Evolutionary conservation across 2,888 invertebrate genomes (phyloP).

Genomic region (Heliconius cydno): DNA sequence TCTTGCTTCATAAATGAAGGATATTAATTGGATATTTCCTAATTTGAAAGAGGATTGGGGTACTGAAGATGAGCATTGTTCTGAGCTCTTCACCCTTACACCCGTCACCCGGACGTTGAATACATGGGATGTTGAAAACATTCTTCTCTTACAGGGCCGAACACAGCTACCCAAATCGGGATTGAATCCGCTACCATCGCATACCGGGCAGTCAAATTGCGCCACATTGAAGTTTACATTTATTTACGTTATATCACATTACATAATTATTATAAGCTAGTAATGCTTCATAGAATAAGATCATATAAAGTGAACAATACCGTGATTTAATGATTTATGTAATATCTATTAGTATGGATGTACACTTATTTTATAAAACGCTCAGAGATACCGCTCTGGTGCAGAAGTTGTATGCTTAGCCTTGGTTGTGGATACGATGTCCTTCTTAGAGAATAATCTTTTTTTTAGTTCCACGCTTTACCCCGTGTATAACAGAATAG

Average conservation of each 20-base stretch:
- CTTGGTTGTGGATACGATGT: too few species aligned
- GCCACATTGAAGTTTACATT: neutral
- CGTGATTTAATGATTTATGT: neutral
- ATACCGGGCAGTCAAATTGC: neutral
- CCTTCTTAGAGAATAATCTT: too few species aligned
- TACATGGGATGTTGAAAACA: too few species aligned
- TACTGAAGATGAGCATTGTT: too few species aligned
- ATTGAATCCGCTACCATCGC: neutral
- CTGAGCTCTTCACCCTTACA: too few species aligned
- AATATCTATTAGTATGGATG: neutral
- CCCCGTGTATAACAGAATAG: too few species aligned
- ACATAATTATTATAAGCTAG: neutral
- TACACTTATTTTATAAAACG: neutral
- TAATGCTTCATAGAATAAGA: slow-evolving; percentile 1
- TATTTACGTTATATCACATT: neutral
- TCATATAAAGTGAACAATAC: neutral
- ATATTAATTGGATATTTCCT: too few species aligned
- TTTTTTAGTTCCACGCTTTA: too few species aligned
- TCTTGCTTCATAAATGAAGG: neutral
- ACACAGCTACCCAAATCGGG: neutral
- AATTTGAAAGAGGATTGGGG: too few species aligned
- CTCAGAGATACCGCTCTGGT: neutral
- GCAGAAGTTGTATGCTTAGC: too few species aligned
- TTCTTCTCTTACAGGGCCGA: too few species aligned
- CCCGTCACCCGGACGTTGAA: too few species aligned